Base-by-base conservation (phyloP, 2,113 vertebrate genomes). In the Otis tarda region DNA sequence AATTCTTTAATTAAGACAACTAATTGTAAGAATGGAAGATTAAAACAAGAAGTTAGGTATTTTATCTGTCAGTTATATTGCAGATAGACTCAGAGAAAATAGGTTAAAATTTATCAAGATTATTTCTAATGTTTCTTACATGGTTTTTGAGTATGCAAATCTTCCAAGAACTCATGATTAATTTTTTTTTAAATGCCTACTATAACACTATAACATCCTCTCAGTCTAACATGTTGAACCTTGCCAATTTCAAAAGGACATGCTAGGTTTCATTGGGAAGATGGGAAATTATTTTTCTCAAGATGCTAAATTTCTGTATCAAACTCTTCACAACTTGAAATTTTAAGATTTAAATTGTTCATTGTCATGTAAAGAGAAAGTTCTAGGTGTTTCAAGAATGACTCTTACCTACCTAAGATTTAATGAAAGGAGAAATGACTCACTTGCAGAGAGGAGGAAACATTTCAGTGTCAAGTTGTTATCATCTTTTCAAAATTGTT, bases 401-500 rank as follows among this genome's bases (percentile, higher is more conserved):
- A 75, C 37, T 96, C 35, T 86, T 88, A 60, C 50, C n/a, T 85
- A 55, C 10, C 68, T 74, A 28, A 88, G 43, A 81, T 75, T 90
- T 93, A 95, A 94, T 89, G 71, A 94, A 88, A 96, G 59, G 55
- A 90, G 50, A 85, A 86, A 88, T 96, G 75, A 90, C 79, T 89
- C 90, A 95, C 63, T 90, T 70, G 56, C 55, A 65, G 71, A 90
- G 85, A 93, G 82, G 50, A 94, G 75, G 75, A 93, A 95, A 77
- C 33, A 83, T 88, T 96, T 90, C 82, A 67, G 60, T 81, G 83
- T 90, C 93, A 95, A 94, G 86, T 87, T 94, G 65, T 90, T 88
- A 93, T 83, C 86, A 88, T 92, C 86, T 92, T 93, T 91, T 92
- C 80, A 83, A 89, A 31, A 67, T 81, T 11, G 1, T 81, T 93